These are phyloP conservation scores for Synanthedon vespiformis DNA, from an alignment of 2,888 invertebrate species.

Conservation along the genomic window DNA sequence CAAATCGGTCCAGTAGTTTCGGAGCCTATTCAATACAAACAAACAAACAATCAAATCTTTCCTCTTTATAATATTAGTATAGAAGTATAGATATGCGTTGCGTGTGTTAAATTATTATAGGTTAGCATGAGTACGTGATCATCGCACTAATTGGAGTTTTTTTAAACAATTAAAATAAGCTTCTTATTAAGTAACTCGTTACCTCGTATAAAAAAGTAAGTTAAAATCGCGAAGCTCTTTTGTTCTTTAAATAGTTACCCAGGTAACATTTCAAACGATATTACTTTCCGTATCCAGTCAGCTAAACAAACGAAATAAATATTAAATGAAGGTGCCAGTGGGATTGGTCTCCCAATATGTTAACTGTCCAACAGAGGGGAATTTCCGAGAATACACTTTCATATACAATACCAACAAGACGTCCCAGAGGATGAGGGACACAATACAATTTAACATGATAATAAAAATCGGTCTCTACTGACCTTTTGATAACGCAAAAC, in stretches of 20 bases:
- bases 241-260: conserved; percentile 1
- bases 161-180: no score
- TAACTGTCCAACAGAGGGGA: conserved; percentile 34
- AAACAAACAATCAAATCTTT: no score
- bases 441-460: conserved; percentile 55
- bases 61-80: no score
- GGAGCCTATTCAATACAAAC: no score
- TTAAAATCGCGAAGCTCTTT: no score
- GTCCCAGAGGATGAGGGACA: conserved; percentile 35
- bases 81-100: no score
- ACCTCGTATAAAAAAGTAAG: no score
- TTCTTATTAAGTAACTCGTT: no score
- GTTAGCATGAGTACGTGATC: no score
- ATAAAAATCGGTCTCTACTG: conserved; percentile 26
- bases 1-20: no score
- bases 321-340: conserved; percentile 38
- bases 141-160: no score
- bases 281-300: conserved; percentile 14
- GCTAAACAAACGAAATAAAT: conserved; percentile 34
- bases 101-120: no score
- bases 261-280: conserved; percentile 18
- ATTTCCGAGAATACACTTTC: conserved; percentile 28
- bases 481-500: conserved; percentile 7
- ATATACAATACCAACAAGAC: conserved; percentile 24
- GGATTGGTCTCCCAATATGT: conserved; percentile 48